Conservation (phyloP, 2,888 invertebrate species). For the Rapana venosa region DNA sequence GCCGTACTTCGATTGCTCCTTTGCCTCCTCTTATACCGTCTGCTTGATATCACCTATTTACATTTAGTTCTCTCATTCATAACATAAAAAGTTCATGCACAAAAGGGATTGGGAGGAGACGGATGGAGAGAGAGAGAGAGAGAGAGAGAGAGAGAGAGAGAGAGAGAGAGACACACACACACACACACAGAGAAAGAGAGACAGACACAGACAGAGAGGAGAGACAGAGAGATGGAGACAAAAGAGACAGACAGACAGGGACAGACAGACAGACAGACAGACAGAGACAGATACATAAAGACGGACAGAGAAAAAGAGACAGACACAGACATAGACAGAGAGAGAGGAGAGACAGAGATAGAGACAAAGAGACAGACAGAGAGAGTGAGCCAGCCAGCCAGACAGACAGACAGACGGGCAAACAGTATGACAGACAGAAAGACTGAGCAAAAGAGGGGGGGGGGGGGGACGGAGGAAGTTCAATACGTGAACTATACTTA, state of each 20-base stretch:
- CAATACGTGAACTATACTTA: no score
- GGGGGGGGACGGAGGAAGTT: no score
- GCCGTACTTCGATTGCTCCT: no score
- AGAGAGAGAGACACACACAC: background rate
- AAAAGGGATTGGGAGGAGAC: no score
- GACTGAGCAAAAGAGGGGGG: no score
- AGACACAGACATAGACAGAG: no score
- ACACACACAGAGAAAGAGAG: background rate
- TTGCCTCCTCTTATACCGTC: no score
- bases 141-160: background rate
- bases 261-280: background rate
- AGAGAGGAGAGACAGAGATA: no score
- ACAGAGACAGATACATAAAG: background rate
- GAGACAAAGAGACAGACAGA: background rate
- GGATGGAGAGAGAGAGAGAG: background rate
- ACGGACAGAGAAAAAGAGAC: background rate
- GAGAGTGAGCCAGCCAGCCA: background rate
- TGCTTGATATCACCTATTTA: no score
- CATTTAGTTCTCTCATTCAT: no score
- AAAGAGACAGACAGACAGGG: background rate
- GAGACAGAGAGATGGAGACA: background rate
- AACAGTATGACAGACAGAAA: background rate
- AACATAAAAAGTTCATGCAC: no score
- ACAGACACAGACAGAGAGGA: background rate
- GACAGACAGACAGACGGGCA: background rate